Evolutionary conservation across 2,113 vertebrate genomes (phyloP).

Genomic region (Tupaia chinensis): DNA sequence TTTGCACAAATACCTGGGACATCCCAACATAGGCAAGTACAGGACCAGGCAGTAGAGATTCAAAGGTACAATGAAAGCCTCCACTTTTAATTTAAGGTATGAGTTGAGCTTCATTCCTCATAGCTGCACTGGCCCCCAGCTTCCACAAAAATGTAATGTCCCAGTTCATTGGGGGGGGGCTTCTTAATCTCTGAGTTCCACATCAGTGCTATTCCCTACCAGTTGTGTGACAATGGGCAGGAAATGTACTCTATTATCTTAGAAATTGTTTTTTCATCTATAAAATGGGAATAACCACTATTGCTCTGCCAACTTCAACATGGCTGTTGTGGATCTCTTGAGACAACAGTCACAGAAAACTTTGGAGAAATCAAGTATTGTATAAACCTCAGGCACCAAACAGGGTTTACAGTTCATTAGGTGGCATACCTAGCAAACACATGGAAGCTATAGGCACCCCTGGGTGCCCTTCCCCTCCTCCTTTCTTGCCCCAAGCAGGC

Average conservation of each 20-base stretch:
- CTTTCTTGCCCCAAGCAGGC: background rate
- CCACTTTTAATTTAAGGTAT: background rate
- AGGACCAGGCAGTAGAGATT: background rate
- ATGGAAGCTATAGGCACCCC: fast-evolving
- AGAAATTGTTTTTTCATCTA: background rate
- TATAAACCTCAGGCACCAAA: background rate
- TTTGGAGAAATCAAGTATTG: background rate
- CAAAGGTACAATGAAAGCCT: background rate
- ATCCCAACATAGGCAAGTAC: background rate
- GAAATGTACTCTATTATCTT: background rate
- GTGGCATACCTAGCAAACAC: fast-evolving
- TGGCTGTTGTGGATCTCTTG: background rate
- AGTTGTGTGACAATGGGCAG: background rate
- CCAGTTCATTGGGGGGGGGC: background rate
- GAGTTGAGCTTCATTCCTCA: too few relatives aligned
- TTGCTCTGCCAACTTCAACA: background rate
- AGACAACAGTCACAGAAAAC: background rate
- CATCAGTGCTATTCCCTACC: background rate
- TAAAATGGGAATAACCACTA: background rate
- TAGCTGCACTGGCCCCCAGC: background rate
- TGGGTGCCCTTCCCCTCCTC: background rate
- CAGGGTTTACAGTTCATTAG: background rate
- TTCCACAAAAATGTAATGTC: background rate
- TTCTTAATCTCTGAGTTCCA: background rate
- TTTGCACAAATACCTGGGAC: background rate